Percentiles rank a stretch among this genome's conserved stretches.
These are phyloP conservation scores for Teinopalpus imperialis DNA, from an alignment of 2,888 invertebrate species.

Conservation along the genomic window DNA sequence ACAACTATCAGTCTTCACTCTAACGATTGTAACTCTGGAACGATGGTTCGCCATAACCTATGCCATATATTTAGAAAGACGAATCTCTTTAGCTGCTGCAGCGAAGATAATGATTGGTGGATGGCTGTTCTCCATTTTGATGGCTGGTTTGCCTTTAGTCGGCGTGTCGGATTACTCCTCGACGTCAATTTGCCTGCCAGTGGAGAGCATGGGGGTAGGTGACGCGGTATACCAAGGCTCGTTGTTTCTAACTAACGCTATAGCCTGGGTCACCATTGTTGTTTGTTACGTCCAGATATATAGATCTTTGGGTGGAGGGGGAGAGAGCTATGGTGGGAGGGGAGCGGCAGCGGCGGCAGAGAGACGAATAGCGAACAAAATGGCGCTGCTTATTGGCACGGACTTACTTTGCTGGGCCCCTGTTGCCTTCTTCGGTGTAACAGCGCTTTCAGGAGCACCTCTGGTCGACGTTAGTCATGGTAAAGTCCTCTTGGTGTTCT, in stretches of 20 bases:
- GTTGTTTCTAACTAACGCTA: constrained; percentile 88
- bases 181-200: constrained; percentile 93
- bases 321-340: constrained; percentile 84
- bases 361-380: constrained; percentile 92
- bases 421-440: constrained; percentile 93
- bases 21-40: constrained; percentile 93
- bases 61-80: constrained; percentile 90
- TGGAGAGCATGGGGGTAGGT: constrained; percentile 86
- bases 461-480: constrained; percentile 91
- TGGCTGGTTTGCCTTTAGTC: constrained; percentile 90
- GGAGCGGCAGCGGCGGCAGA: constrained; percentile 84
- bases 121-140: constrained; percentile 88
- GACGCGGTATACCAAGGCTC: constrained; percentile 89
- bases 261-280: constrained; percentile 92
- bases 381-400: constrained; percentile 94
- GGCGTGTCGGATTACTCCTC: constrained; percentile 94
- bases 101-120: constrained; percentile 89
- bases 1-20: constrained; percentile 92
- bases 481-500: constrained; percentile 92
- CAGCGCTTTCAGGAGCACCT: constrained; percentile 91
- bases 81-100: constrained; percentile 88
- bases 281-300: constrained; percentile 94
- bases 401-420: constrained; percentile 94
- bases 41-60: constrained; percentile 92
- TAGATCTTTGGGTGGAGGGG: constrained; percentile 87